Base-by-base conservation (phyloP, 2,888 invertebrate species). In the Cactoblastis cactorum region DNA sequence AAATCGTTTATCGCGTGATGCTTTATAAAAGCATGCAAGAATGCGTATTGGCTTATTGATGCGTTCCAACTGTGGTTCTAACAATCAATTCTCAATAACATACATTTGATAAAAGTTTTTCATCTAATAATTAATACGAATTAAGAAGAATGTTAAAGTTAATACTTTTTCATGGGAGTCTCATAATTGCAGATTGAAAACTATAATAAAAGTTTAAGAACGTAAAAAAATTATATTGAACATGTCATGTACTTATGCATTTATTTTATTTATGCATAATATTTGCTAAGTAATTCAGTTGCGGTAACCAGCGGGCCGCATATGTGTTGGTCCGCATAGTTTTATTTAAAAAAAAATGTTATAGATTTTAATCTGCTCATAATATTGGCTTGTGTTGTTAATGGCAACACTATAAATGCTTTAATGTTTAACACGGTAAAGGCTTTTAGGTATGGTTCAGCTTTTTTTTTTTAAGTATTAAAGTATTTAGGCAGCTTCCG, bases 401-500 rank as follows among this genome's bases (percentile, higher is more conserved):
- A 12, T 37, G 2, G 1, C 35, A 22, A 14, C 14, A 46, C 18
- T 17, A n/a, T n/a, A 14, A 1, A 22, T 15, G 43, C 43, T 43
- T 32, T 3, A 28, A 28, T 28, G 14, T 28, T 15, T 43, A 43
- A 43, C 43, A 43, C 28, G 28, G 28, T 22, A 22, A 18, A 35
- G 22, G 46, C 46, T 46, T 46, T 11, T 37, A 4, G 12, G 11
- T 5, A 15, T n/a, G n/a, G n/a, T n/a, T n/a, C n/a, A n/a, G n/a
- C n/a, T 38, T 38, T 39, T 2, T 41, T 38, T 45, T 24, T 4
- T 1, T 8, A 35, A 38, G 45, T 52, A 49, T 37, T 52, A 24
- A 32, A 56, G 53, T 52, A 52, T 53, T 49, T 56, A 53, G 53
- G 52, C 55, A 9, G 45, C 38, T 37, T 49, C 46, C 28, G 28